A percentile compares a stretch with the other conserved stretches of the same genome.
Evolutionary conservation across 1,140 invertebrate genomes (phyloP).

Genomic region (Trichonephila clavata): DNA sequence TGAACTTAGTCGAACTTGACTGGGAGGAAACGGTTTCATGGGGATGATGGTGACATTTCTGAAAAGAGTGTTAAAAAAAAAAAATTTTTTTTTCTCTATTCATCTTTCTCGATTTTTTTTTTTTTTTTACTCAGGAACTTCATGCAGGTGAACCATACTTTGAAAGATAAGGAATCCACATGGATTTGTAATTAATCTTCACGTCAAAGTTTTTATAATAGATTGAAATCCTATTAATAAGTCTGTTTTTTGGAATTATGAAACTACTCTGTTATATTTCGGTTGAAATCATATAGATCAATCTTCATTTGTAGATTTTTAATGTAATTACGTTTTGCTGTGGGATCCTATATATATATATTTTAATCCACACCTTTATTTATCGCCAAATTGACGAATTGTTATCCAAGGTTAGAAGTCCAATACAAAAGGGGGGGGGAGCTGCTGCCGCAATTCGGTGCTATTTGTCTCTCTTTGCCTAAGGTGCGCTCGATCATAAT

Average conservation of each 20-base stretch:
- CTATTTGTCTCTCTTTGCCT: too few relatives aligned
- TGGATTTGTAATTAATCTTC: constrained; percentile 38
- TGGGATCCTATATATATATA: too few relatives aligned
- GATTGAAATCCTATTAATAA: constrained; percentile 20
- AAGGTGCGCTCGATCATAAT: too few relatives aligned
- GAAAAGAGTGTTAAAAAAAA: constrained; percentile 5
- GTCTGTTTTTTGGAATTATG: neutral
- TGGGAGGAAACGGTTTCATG: neutral
- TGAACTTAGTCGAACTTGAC: neutral
- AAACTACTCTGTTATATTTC: neutral
- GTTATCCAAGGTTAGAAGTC: too few relatives aligned
- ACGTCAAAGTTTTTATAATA: neutral
- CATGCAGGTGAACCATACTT: neutral
- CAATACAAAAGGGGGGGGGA: too few relatives aligned
- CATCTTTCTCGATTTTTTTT: neutral
- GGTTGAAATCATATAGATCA: too few relatives aligned
- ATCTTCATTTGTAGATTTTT: too few relatives aligned
- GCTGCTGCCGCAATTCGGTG: too few relatives aligned
- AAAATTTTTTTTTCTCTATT: too few relatives aligned
- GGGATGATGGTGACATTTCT: neutral
- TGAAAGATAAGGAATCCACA: constrained; percentile 5
- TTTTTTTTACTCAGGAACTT: neutral
- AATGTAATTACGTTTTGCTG: too few relatives aligned
- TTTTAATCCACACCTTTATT: too few relatives aligned
- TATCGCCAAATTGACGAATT: too few relatives aligned